Base-by-base conservation (phyloP, 2,113 vertebrate species). In the Anolis sagrei region DNA sequence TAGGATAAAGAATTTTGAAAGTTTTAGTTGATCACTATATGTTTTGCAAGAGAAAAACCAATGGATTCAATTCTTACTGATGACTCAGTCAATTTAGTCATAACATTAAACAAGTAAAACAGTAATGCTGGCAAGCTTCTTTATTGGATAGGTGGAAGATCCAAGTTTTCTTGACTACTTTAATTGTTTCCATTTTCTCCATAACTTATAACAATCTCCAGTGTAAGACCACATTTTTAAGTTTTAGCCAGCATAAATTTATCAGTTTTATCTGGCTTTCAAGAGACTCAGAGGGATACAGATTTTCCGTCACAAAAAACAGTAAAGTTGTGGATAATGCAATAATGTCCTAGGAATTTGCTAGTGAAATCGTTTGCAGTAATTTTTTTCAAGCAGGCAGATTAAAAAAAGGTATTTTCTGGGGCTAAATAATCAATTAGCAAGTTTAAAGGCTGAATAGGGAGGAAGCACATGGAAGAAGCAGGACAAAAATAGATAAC, bases 161-260 rank as follows among this genome's bases (percentile, higher is more conserved):
- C 85, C 91, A 92, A 90, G 83, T 91, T 95, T 93, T 94, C 90
- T 91, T 90, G 89, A 92, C 89, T 94, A 92, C 89, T 93, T 66
- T 87, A 85, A 93, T 72, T 89, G 88, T 88, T 92, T 94, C 92
- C 93, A 90, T 92, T 87, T 82, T 90, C 77, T 25, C 18, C 62
- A 68, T 79, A 78, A 76, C 89, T 92, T 85, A 89, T 89, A 85
- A 93, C 88, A 90, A 89, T 84, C 76, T 88, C 58, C 7, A 93
- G 66, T 39, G 90, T 90, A 92, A 94, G 92, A 91, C 93, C 91
- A 91, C 87, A 89, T 74, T 92, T 85, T 87, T 81, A 90, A 93
- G 86, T 91, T 91, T 90, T 79, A 84, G 79, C 87, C 84, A 79
- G 36, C 51, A 5, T 86, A 62, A 83, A 87, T 89, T 87, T 89